A percentile compares a stretch with the other conserved stretches of the same genome.
Evolutionary conservation across 1,140 invertebrate genomes (phyloP).

Genomic region (Drosophila kohkoa): DNA sequence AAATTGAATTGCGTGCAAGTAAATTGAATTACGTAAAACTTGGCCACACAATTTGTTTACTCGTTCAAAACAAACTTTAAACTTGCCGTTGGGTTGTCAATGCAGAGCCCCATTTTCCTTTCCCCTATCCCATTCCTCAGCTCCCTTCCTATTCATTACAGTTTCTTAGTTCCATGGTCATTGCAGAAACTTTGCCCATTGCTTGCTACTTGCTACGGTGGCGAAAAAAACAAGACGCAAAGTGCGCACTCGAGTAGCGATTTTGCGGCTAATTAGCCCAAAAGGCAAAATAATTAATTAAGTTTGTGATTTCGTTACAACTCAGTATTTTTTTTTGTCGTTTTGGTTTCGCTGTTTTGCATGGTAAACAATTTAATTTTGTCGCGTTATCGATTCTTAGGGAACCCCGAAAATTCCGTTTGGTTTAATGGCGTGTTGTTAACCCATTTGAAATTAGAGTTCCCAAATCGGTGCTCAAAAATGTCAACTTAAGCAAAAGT

Average conservation of each 20-base stretch:
- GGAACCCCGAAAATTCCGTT: not conserved
- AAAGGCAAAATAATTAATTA: conserved; percentile 72
- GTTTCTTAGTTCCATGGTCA: conserved; percentile 26
- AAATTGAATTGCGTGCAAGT: conserved; percentile 78
- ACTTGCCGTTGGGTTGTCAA: conserved; percentile 68
- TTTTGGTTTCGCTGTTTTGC: conserved; percentile 11
- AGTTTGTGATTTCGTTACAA: conserved; percentile 37
- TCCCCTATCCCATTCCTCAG: not conserved
- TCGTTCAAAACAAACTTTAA: conserved; percentile 81
- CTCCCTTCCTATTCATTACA: conserved; percentile 15
- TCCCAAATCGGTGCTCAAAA: conserved; percentile 60
- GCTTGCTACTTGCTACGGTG: conserved; percentile 21
- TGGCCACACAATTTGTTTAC: conserved; percentile 76
- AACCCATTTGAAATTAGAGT: conserved; percentile 60
- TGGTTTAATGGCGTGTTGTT: conserved; percentile 53
- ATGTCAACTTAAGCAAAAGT: conserved; percentile 56
- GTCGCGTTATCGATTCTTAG: conserved; percentile 37
- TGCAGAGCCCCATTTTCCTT: conserved; percentile 36
- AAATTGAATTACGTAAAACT: conserved; percentile 80
- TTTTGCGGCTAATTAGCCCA: conserved; percentile 74
- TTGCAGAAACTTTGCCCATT: conserved; percentile 46
- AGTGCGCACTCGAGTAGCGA: conserved; percentile 61
- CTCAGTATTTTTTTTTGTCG: not conserved
- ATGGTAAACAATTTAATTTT: conserved; percentile 45
- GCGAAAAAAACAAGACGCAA: conserved; percentile 30